Percentiles rank a stretch among this genome's conserved stretches.
These are phyloP conservation scores for Zaprionus taronus DNA, from an alignment of 1,140 invertebrate genomes.

Conservation along the genomic window DNA sequence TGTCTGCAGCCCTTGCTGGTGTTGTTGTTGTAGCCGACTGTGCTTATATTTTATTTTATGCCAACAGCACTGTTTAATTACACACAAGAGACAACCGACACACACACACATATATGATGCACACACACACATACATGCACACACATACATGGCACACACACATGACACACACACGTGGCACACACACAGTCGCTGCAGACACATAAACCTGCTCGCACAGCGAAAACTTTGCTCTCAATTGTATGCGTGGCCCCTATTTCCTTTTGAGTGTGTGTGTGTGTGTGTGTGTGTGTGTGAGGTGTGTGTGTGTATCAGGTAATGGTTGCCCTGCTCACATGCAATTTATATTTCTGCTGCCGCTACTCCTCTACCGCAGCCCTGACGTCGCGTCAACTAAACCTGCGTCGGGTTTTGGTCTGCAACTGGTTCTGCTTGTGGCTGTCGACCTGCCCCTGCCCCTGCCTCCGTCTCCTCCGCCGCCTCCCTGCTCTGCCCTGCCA, in stretches of 20 bases:
- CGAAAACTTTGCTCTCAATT: slow-evolving; percentile 38
- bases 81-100: slow-evolving; percentile 78
- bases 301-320: slow-evolving; percentile 70
- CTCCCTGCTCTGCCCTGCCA: slow-evolving; percentile 6
- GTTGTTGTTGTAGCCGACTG: slow-evolving; percentile 48
- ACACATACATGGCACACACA: slow-evolving; percentile 44
- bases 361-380: slow-evolving; percentile 19
- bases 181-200: slow-evolving; percentile 49
- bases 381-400: slow-evolving; percentile 54
- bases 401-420: slow-evolving; percentile 26
- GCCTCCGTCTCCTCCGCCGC: not conserved
- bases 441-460: not conserved
- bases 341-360: slow-evolving; percentile 68
- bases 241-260: slow-evolving; percentile 26
- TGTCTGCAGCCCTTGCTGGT: slow-evolving; percentile 33
- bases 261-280: slow-evolving; percentile 24
- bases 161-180: slow-evolving; percentile 75
- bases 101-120: slow-evolving; percentile 40
- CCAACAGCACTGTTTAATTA: slow-evolving; percentile 82
- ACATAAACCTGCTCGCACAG: slow-evolving; percentile 1
- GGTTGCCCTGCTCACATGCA: slow-evolving; percentile 76
- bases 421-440: slow-evolving; percentile 35
- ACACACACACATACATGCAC: not conserved
- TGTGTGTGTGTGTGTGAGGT: slow-evolving; percentile 32
- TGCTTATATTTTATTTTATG: slow-evolving; percentile 82